Conservation (phyloP, 2,797 vertebrate genomes). For the Danio albolineatus region DNA sequence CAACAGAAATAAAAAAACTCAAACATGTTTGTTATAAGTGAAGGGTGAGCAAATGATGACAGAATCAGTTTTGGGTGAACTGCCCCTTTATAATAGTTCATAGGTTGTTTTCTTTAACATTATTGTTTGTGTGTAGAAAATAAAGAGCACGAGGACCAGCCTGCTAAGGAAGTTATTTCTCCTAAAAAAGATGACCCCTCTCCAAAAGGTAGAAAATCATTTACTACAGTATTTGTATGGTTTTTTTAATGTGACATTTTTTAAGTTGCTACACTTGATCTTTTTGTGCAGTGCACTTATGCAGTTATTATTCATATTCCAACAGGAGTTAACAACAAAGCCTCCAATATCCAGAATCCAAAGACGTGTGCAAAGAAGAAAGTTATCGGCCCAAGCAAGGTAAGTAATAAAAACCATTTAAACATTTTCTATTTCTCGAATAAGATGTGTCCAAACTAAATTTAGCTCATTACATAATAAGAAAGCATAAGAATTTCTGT, state of each 20-base stretch:
- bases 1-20: too few species aligned
- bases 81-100: not conserved
- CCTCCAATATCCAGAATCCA: slow-evolving; percentile 53
- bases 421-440: not conserved
- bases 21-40: too few species aligned
- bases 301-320: slow-evolving; percentile 2
- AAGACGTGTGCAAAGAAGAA: slow-evolving; percentile 82
- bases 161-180: slow-evolving; percentile 3
- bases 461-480: too few species aligned
- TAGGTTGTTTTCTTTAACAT: not conserved
- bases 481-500: too few species aligned
- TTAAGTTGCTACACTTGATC: not conserved
- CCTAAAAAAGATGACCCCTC: slow-evolving; percentile 15
- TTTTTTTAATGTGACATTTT: not conserved
- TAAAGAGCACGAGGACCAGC: not conserved
- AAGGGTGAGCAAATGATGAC: too few species aligned
- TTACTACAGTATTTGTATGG: not conserved
- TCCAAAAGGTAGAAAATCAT: slow-evolving; percentile 38
- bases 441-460: not conserved
- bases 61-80: too few species aligned
- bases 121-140: slow-evolving; percentile 11
- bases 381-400: slow-evolving; percentile 78
- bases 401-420: slow-evolving; percentile 60
- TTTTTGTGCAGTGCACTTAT: not conserved
- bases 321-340: slow-evolving; percentile 1